Base-by-base conservation (phyloP, 2,113 vertebrate genomes). In the Pachyramphus minor region DNA sequence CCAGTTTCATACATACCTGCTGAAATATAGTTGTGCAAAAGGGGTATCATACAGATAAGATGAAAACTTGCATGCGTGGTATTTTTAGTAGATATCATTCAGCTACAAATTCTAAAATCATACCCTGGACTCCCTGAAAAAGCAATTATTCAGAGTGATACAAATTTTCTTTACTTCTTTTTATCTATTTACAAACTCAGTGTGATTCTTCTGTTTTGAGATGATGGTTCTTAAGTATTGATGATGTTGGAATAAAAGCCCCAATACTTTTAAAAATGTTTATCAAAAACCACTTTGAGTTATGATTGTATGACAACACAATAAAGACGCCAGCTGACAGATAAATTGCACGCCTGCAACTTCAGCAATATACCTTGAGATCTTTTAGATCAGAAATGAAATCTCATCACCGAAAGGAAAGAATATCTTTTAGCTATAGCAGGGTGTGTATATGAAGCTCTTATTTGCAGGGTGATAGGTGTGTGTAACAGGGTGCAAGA, bases 21-120 rank as follows among this genome's bases (percentile, higher is more conserved):
- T 90, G 96, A 97, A 97, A 94, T 73, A 95, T 84, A 77, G 84
- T 53, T 93, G 94, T 78, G 75, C 50, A 69, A 87, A 95, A 56
- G 76, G 71, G 66, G 45, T 76, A 42, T 72, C 56, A n/a, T 86
- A 79, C 1, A 78, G 69, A 78, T 95, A 52, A 91, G 83, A 95
- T 19, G 23, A 96, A 97, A 95, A 87, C 69, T 55, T 62, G 59
- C 33, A 79, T 0, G 12, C 39, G 76, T n/a, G 77, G 62, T 80
- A n/a, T 84, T 59, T 82, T 89, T 66, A 93, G 41, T 20, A 88
- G 71, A 66, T 75, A 79, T 64, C 90, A 74, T 88, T 55, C 53
- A 50, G 81, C 90, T 87, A 42, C 55, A 76, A 84, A 84, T 55
- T 77, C 94, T 84, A 90, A 96, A 96, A 96, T 66, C 14, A 41